Evolutionary conservation across 2,113 vertebrate genomes (phyloP).

Genomic region (Bothrops jararaca): DNA sequence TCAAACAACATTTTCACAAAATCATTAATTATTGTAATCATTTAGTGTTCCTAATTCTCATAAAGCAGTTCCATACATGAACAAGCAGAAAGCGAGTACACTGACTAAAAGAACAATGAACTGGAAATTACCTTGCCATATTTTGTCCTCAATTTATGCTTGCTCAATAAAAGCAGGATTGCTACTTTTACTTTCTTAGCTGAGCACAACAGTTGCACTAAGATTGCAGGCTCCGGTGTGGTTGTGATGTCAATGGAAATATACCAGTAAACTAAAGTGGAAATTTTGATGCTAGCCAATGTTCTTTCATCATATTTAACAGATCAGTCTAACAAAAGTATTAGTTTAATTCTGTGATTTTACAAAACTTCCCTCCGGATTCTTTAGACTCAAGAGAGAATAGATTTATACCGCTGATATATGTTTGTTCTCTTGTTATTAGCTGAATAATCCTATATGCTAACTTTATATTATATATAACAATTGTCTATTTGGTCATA

Average conservation of each 20-base stretch:
- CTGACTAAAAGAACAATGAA: background rate
- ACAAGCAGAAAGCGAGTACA: background rate
- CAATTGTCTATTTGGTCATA: background rate
- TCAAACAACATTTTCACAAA: background rate
- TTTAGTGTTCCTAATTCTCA: background rate
- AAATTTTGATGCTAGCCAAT: background rate
- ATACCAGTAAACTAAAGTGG: background rate
- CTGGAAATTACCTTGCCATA: background rate
- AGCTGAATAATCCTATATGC: background rate
- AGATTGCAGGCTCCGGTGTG: background rate
- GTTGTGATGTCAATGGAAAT: background rate
- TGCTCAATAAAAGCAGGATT: background rate
- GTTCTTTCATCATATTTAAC: background rate
- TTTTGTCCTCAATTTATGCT: background rate
- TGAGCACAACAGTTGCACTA: background rate
- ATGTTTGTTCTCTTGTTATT: background rate
- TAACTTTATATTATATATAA: background rate
- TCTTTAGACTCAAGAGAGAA: background rate
- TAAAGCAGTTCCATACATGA: background rate
- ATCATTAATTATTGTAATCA: background rate
- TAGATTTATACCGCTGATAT: background rate
- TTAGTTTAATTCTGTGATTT: background rate
- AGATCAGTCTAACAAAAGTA: background rate
- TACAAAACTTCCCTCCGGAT: background rate
- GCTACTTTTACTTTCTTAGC: background rate